Base-by-base conservation (phyloP, 2,113 vertebrate species). In the Lepisosteus osseus region DNA sequence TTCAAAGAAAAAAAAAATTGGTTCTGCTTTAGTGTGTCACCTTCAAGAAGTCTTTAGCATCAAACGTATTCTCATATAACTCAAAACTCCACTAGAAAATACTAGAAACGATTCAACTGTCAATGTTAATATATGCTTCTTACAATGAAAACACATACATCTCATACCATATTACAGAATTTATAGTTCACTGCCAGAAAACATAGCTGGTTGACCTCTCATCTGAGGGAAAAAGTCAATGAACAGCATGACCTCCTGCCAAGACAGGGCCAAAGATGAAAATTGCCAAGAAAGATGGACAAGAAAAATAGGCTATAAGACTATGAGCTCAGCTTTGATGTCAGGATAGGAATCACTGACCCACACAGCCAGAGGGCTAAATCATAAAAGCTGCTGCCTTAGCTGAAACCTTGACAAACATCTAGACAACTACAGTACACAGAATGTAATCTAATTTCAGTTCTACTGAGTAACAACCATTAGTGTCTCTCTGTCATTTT, bases 341-440 rank as follows among this genome's bases (percentile, higher is more conserved):
- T 81, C 75, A 78, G 77, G 80, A 81, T 77, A 72, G 40, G 70
- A 17, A 56, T 64, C 63, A 70, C 7, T 78, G 77, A 82, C 73
- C 81, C 73, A 41, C 7, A 11, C 62, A 63, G 51, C 59, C n/a
- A 51, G n/a, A 45, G 61, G 17, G 65, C 47, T 42, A 59, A 29
- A 61, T 42, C 59, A 47, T 44, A 17, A 71, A 54, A 17, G 54
- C 9, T 29, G 29, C 29, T 29, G 29, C 2, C 29, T 29, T 29
- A 29, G 29, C 29, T 29, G 29, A 29, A 29, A 29, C 43, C 40
- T 12, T 63, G 11, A 42, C 65, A 3, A 9, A 29, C 29, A 29
- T 42, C 15, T 12, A 57, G 11, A 42, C 65, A 3, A 9, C 55
- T 6, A 9, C 71, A 72, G 4, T 29, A 29, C 29, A 1, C 29